These are phyloP conservation scores for Xerus inauris DNA, from an alignment of 2,113 vertebrate genomes.

Conservation along the genomic window DNA sequence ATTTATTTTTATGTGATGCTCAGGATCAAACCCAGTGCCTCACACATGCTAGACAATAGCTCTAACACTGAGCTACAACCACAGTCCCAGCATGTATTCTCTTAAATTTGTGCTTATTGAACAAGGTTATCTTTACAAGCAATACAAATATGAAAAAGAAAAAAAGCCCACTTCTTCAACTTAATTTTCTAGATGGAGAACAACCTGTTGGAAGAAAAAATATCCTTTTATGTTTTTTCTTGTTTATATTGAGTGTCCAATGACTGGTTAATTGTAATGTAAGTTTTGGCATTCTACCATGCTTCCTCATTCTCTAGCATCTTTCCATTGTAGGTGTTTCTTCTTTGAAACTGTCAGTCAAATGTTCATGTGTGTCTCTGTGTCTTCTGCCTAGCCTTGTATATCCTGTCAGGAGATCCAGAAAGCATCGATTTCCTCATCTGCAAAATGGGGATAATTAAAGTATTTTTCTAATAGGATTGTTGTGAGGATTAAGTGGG, in stretches of 20 bases:
- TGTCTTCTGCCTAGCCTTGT: slow-evolving; percentile 34
- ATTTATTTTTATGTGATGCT: too few relatives aligned
- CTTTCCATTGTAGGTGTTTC: slow-evolving; percentile 11
- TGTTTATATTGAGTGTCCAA: slow-evolving; percentile 5
- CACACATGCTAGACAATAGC: too few relatives aligned
- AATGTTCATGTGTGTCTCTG: slow-evolving; percentile 9
- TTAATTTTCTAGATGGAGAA: neutral
- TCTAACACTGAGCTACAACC: too few relatives aligned
- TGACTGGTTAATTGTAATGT: neutral
- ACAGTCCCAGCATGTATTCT: neutral
- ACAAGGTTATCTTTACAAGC: neutral
- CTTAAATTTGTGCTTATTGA: neutral
- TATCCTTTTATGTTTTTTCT: neutral
- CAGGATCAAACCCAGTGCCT: too few relatives aligned
- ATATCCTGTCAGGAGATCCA: slow-evolving; percentile 2
- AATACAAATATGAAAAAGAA: neutral
- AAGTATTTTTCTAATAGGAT: slow-evolving; percentile 26
- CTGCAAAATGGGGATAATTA: slow-evolving; percentile 41
- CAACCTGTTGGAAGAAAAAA: neutral
- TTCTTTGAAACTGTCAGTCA: slow-evolving; percentile 9
- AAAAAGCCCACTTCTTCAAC: neutral
- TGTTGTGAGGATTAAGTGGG: slow-evolving; percentile 57
- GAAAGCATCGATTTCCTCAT: slow-evolving; percentile 47
- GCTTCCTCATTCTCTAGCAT: neutral
- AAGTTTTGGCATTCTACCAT: neutral